Evolutionary conservation across 2,797 vertebrate species (phyloP).

Genomic region (Enteromius thamalakanensis): DNA sequence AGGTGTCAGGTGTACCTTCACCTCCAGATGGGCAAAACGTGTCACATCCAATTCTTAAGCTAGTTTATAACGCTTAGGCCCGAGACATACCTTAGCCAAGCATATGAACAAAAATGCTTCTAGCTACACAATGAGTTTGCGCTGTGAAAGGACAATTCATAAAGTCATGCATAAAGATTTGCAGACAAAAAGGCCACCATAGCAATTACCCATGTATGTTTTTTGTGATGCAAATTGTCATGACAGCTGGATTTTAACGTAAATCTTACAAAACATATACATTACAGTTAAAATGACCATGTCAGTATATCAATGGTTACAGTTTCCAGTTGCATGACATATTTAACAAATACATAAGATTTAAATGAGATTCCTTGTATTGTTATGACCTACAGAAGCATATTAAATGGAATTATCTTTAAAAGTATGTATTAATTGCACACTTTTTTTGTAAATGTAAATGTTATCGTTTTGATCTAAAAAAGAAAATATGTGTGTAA

Average conservation of each 20-base stretch:
- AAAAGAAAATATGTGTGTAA: too few relatives aligned
- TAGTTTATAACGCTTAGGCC: conserved; percentile 18
- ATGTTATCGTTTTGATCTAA: neutral
- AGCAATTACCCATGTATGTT: neutral
- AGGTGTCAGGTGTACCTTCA: conserved; percentile 17
- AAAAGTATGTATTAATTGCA: neutral
- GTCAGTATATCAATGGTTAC: neutral
- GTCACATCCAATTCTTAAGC: conserved; percentile 12
- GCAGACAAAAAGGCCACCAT: neutral
- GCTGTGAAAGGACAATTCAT: too few relatives aligned
- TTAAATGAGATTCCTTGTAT: neutral
- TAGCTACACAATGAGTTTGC: neutral
- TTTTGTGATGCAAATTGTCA: neutral
- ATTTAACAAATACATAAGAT: neutral
- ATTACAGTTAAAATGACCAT: neutral
- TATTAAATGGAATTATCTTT: neutral
- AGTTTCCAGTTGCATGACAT: neutral
- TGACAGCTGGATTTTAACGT: neutral
- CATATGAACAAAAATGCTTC: neutral
- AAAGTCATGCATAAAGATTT: neutral
- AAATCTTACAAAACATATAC: neutral
- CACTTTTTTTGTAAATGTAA: neutral
- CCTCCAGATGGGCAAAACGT: conserved; percentile 14
- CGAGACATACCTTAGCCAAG: neutral
- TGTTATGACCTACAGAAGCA: neutral